A percentile compares a stretch with the other conserved stretches of the same genome.
Evolutionary conservation across 2,797 vertebrate species (phyloP).

Genomic region (Smutsia temminckii): DNA sequence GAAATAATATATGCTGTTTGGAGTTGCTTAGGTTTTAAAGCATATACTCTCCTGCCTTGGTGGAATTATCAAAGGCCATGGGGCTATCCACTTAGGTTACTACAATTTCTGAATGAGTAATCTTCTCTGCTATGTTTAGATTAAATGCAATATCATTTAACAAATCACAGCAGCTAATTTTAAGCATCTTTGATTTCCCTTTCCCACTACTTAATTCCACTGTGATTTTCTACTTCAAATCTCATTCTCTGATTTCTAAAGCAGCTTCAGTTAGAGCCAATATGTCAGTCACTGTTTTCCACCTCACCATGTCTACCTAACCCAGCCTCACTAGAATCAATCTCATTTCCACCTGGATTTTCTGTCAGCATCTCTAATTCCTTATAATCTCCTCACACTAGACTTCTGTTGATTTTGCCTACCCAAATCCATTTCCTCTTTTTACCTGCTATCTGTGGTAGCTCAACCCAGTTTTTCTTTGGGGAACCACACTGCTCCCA

Average conservation of each 20-base stretch:
- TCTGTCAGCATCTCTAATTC: not conserved
- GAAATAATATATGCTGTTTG: not conserved
- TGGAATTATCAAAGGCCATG: not conserved
- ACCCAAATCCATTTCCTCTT: not conserved
- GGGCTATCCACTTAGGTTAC: not conserved
- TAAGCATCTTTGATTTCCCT: not conserved
- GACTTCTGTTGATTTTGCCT: not conserved
- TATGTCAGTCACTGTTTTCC: not conserved
- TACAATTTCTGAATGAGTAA: constrained; percentile 14
- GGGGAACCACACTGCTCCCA: not conserved
- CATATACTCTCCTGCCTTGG: not conserved
- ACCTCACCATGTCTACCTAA: not conserved
- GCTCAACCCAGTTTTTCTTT: not conserved
- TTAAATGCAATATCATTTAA: not conserved
- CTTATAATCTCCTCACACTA: not conserved
- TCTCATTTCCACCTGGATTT: not conserved
- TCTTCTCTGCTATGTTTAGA: not conserved
- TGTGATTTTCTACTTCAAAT: constrained; percentile 14
- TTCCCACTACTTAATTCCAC: not conserved
- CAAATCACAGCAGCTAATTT: not conserved
- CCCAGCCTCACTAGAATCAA: not conserved
- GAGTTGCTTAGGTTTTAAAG: not conserved
- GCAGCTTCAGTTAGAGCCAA: not conserved
- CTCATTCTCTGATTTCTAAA: not conserved
- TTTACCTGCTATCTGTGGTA: not conserved